A percentile compares a stretch with the other conserved stretches of the same genome.
Evolutionary conservation across 2,113 vertebrate genomes (phyloP).

Genomic region (Acanthochromis polyacanthus): DNA sequence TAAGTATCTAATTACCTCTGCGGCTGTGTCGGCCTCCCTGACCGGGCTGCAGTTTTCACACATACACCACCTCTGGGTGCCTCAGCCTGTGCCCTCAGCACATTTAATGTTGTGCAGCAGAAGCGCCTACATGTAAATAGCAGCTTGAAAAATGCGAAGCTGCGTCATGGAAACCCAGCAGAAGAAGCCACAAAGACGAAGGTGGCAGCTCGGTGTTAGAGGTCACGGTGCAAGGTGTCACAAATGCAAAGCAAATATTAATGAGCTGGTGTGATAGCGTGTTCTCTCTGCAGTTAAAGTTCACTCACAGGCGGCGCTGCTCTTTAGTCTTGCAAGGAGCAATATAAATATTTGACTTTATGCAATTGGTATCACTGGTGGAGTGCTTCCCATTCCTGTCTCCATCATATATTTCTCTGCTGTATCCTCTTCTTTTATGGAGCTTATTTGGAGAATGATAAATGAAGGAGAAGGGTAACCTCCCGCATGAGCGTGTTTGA

Average conservation of each 20-base stretch:
- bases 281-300: slow-evolving; percentile 14
- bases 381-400: slow-evolving; percentile 14
- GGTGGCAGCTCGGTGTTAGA: slow-evolving; percentile 6
- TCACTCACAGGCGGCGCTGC: slow-evolving; percentile 2
- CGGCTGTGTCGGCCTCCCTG: slow-evolving; percentile 59
- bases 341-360: slow-evolving; percentile 67
- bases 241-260: slow-evolving; percentile 57
- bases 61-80: slow-evolving; percentile 36
- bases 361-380: slow-evolving; percentile 34
- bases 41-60: slow-evolving; percentile 55
- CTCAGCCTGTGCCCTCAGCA: slow-evolving; percentile 1
- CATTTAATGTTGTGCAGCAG: slow-evolving; percentile 29
- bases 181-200: not conserved
- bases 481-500: slow-evolving; percentile 51
- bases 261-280: slow-evolving; percentile 22
- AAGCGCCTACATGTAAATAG: slow-evolving; percentile 4
- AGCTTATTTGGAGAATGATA: slow-evolving; percentile 60
- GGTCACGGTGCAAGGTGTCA: slow-evolving; percentile 36
- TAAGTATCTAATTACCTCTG: slow-evolving; percentile 76
- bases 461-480: slow-evolving; percentile 39
- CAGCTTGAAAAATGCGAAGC: slow-evolving; percentile 2
- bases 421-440: slow-evolving; percentile 18
- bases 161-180: not conserved
- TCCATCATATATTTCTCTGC: not conserved
- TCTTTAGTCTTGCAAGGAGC: slow-evolving; percentile 22